Conservation (phyloP, 2,113 vertebrate genomes). For the Myotis lucifugus region DNA sequence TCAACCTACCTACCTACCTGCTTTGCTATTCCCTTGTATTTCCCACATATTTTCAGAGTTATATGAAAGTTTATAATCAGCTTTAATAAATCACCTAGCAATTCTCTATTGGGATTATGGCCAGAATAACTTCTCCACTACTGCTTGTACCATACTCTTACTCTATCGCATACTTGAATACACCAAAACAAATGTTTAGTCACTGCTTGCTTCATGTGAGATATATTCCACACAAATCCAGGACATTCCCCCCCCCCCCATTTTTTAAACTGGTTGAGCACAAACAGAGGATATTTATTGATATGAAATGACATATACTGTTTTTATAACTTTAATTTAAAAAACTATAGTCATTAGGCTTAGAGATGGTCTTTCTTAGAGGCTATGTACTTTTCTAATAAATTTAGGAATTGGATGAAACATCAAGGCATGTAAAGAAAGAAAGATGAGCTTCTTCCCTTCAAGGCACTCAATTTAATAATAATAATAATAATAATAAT, state of each 20-base stretch:
- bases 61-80: neutral
- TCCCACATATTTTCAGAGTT: neutral
- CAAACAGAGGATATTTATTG: neutral
- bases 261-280: neutral
- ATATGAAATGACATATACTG: neutral
- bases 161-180: neutral
- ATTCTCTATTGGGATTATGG: neutral
- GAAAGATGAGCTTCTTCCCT: too few species aligned
- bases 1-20: neutral
- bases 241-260: too few species aligned
- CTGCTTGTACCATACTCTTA: neutral
- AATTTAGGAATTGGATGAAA: neutral
- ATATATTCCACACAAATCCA: neutral
- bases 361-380: neutral
- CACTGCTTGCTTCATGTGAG: neutral
- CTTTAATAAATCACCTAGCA: neutral
- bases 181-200: neutral
- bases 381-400: neutral
- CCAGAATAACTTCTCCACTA: neutral
- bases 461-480: too few species aligned
- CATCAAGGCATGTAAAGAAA: neutral
- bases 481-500: too few species aligned
- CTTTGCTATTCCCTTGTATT: neutral
- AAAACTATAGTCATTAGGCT: neutral
- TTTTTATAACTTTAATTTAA: slow-evolving; percentile 7